Percentiles rank a stretch among this genome's conserved stretches.
phyloP scores from a whole-genome alignment of 2,888 invertebrate species.

The Ecdyonurus torrentis region DNA sequence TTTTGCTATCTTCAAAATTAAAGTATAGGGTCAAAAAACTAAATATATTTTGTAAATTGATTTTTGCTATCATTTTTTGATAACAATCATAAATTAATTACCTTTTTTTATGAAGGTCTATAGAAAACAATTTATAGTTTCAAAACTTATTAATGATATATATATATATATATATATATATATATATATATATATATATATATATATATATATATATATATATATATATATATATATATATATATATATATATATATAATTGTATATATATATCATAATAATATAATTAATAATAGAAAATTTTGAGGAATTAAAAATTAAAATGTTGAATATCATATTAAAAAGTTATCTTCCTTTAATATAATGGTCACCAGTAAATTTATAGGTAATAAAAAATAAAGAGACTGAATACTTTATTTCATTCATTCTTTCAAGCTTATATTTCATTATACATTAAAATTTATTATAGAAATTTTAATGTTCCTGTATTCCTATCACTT shows the following conservation, averaged over 20 bases:
- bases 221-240: neutral
- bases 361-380: too few species aligned
- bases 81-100: neutral
- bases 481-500: too few species aligned
- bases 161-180: constrained; percentile 3
- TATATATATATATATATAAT: neutral
- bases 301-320: too few species aligned
- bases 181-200: constrained; percentile 2
- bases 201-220: constrained; percentile 1
- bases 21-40: neutral
- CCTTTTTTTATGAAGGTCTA: neutral
- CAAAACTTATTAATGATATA: neutral
- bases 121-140: neutral
- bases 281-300: neutral
- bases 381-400: too few species aligned
- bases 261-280: neutral
- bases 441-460: too few species aligned
- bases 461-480: too few species aligned
- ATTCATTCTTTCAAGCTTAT: too few species aligned
- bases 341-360: too few species aligned
- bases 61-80: neutral
- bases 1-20: too few species aligned
- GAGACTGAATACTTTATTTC: too few species aligned
- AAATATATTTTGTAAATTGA: neutral
- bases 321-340: too few species aligned